Base-by-base conservation (phyloP, 1,140 invertebrate genomes). In the Drosophila sechellia region DNA sequence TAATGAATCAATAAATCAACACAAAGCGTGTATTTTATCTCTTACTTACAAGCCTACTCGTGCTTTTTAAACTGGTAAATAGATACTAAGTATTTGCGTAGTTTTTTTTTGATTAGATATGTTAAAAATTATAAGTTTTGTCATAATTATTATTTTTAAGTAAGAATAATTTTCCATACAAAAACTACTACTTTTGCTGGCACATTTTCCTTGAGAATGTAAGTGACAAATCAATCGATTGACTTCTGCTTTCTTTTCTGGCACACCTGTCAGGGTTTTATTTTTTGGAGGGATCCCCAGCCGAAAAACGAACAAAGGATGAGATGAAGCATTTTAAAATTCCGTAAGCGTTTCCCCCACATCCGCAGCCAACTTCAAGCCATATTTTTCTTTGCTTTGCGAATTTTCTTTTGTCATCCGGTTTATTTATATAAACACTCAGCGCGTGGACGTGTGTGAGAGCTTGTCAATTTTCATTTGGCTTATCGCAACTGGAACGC, bases 381-480 rank as follows among this genome's bases (percentile, higher is more conserved):
- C 25, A 52, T 25, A 40, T 17, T 15, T 34, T 68, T 52, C 59
- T 46, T 37, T 49, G 40, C 69, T 34, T 68, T 64, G 57, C 46
- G 12, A 37, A 46, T 66, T 74, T 74, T 74, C 78, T 66, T 81
- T 72, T 81, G 65, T 70, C 72, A 63, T 60, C 70, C 55, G 43
- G 77, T 68, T 74, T 80, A 79, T 70, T 75, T 68, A 60, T 79
- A 61, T 46, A 45, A 68, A 73, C 50, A 70, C 54, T 55, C 43
- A 31, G 43, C 35, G 49, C 27, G 25, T 50, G 57, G 27, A n/a
- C 49, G 57, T 63, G 60, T 43, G 57, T 31, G 59, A 17, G 43
- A 68, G 61, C 63, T 65, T 83, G 79, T 81, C 80, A 68, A 71
- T 76, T 84, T 80, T 79, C 68, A 84, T 85, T 85, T 85, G 42